phyloP scores from a whole-genome alignment of 2,797 vertebrate genomes.

The Echiichthys vipera region DNA sequence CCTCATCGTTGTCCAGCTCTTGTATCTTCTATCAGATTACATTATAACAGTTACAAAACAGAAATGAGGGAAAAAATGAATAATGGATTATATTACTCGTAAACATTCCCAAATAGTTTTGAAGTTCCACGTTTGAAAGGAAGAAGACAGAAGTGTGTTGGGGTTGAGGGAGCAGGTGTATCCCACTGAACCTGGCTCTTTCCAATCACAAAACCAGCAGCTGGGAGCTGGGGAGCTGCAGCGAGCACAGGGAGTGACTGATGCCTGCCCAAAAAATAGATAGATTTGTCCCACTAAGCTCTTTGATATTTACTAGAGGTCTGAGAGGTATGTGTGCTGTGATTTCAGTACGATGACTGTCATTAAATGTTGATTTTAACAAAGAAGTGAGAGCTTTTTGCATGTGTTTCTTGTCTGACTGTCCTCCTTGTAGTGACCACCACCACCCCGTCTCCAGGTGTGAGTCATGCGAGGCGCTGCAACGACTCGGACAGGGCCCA shows the following conservation, averaged over 20 bases:
- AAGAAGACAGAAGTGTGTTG: not conserved
- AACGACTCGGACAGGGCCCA: conserved; percentile 96
- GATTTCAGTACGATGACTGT: not conserved
- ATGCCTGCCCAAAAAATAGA: conserved; percentile 25
- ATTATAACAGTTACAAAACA: not conserved
- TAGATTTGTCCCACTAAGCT: conserved; percentile 23
- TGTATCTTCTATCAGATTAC: not conserved
- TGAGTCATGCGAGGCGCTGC: conserved; percentile 94
- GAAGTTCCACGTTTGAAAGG: not conserved
- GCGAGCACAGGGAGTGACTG: conserved; percentile 12
- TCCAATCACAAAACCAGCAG: conserved; percentile 20
- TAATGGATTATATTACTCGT: not conserved
- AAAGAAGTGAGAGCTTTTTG: conserved; percentile 18
- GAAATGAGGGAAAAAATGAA: not conserved
- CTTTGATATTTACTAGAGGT: conserved; percentile 7
- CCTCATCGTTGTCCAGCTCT: not conserved
- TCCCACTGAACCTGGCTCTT: not conserved
- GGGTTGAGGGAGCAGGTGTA: not conserved
- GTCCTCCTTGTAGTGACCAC: conserved; percentile 82
- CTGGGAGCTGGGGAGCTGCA: conserved; percentile 28
- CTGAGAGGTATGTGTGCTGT: conserved; percentile 13
- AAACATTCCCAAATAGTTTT: not conserved
- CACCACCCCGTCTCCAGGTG: conserved; percentile 90
- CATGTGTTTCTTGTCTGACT: conserved; percentile 29
- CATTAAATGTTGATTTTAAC: not conserved